A percentile compares a stretch with the other conserved stretches of the same genome.
These are phyloP conservation scores for Parelbella ahira DNA, from an alignment of 2,888 invertebrate species.

Conservation along the genomic window DNA sequence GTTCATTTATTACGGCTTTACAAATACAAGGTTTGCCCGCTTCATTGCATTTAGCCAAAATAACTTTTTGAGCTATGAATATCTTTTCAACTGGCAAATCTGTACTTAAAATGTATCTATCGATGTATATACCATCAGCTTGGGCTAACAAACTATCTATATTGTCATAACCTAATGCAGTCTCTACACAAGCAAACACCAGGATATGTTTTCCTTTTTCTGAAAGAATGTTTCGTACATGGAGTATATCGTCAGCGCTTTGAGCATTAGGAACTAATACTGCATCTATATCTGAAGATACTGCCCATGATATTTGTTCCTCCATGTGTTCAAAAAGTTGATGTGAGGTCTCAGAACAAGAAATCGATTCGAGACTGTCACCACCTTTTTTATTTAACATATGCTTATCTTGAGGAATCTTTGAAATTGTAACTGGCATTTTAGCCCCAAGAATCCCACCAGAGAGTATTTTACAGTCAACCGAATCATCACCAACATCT, in stretches of 20 bases:
- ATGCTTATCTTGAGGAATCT: constrained; percentile 67
- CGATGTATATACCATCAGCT: constrained; percentile 93
- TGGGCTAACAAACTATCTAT: constrained; percentile 88
- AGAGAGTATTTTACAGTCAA: constrained; percentile 73
- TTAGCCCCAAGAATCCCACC: constrained; percentile 77
- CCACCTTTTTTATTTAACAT: constrained; percentile 50
- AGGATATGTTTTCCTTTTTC: constrained; percentile 69
- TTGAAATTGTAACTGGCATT: constrained; percentile 76
- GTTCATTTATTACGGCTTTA: constrained; percentile 92
- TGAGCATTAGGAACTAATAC: constrained; percentile 59
- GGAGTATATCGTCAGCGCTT: constrained; percentile 48
- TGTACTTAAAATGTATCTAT: constrained; percentile 90
- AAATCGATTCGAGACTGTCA: constrained; percentile 65
- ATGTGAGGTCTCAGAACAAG: constrained; percentile 81
- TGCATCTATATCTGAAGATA: constrained; percentile 65
- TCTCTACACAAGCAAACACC: constrained; percentile 62
- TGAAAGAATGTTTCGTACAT: constrained; percentile 49
- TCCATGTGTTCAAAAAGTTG: constrained; percentile 86
- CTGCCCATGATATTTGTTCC: constrained; percentile 67
- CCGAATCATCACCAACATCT: constrained; percentile 64
- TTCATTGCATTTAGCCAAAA: constrained; percentile 91
- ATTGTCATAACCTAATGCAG: constrained; percentile 56
- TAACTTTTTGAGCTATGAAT: constrained; percentile 92
- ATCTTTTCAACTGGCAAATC: constrained; percentile 93
- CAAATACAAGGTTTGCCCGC: constrained; percentile 93